Conservation (phyloP, 2,113 vertebrate genomes). For the Arenaria interpres region DNA sequence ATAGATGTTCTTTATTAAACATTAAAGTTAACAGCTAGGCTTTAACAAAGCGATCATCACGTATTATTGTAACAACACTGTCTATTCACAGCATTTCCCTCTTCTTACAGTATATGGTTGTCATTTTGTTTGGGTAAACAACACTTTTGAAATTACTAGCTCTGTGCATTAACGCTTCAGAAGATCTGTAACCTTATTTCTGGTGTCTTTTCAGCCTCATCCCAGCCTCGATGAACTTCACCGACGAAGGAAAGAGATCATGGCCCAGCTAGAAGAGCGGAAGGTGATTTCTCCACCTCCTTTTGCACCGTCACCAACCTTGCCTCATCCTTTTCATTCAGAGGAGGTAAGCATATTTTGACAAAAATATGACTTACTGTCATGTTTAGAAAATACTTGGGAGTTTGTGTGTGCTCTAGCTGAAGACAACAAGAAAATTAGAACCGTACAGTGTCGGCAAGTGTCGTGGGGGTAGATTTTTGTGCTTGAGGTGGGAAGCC, state of each 20-base stretch:
- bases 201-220: slow-evolving; percentile 77
- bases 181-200: slow-evolving; percentile 74
- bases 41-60: background rate
- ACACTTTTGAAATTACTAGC: background rate
- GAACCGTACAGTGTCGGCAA: background rate
- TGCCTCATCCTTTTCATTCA: slow-evolving; percentile 86
- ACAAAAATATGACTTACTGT: background rate
- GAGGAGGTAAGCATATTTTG: slow-evolving; percentile 82
- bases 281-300: slow-evolving; percentile 96
- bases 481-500: background rate
- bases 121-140: background rate
- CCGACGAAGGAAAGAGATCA: slow-evolving; percentile 91
- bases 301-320: slow-evolving; percentile 91
- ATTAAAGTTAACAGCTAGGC: background rate
- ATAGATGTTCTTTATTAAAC: background rate
- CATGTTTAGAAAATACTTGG: background rate
- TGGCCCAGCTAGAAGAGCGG: slow-evolving; percentile 95
- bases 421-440: background rate
- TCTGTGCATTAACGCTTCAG: slow-evolving; percentile 12
- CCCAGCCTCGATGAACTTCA: slow-evolving; percentile 93
- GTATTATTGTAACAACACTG: background rate
- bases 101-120: background rate
- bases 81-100: background rate
- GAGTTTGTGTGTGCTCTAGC: background rate
- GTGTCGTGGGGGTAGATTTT: background rate